Evolutionary conservation across 1,140 invertebrate genomes (phyloP).

Genomic region (Holotrichia oblita): DNA sequence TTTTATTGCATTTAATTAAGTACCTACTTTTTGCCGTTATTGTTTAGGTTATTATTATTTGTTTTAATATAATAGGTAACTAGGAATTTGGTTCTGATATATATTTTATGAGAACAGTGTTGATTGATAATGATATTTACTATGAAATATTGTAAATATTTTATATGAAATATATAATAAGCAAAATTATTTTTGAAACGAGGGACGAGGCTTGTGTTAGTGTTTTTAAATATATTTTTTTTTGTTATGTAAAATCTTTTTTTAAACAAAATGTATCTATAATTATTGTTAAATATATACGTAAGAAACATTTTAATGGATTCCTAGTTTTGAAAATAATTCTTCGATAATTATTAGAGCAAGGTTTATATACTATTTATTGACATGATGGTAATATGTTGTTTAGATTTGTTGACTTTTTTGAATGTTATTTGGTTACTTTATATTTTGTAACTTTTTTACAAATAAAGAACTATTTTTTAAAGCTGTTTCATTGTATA

Average conservation of each 20-base stretch:
- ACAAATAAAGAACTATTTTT: conserved; percentile 32
- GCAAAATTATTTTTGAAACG: conserved; percentile 34
- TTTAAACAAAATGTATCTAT: not conserved
- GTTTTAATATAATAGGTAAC: not conserved
- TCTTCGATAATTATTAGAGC: not conserved
- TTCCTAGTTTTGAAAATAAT: conserved; percentile 34
- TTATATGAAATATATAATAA: conserved; percentile 31
- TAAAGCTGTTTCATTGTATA: not conserved
- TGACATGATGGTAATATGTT: not conserved
- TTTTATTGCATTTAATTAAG: not conserved
- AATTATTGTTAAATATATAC: not conserved
- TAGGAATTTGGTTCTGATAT: conserved; percentile 9
- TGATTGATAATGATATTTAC: conserved; percentile 12
- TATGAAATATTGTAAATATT: conserved; percentile 26
- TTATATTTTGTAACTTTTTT: conserved; percentile 36
- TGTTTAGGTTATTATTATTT: not conserved
- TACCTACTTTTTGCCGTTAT: not conserved
- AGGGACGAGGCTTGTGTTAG: not conserved
- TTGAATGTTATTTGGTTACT: conserved; percentile 35
- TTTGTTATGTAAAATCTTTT: not conserved
- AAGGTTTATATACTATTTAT: conserved; percentile 6
- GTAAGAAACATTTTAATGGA: not conserved
- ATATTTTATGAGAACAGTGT: conserved; percentile 3
- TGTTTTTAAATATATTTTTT: not conserved
- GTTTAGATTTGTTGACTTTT: conserved; percentile 29